A percentile compares a stretch with the other conserved stretches of the same genome.
phyloP scores from a whole-genome alignment of 30 jellyfish, hydroid and myxozoan species.

The Cassiopea xamachana region DNA sequence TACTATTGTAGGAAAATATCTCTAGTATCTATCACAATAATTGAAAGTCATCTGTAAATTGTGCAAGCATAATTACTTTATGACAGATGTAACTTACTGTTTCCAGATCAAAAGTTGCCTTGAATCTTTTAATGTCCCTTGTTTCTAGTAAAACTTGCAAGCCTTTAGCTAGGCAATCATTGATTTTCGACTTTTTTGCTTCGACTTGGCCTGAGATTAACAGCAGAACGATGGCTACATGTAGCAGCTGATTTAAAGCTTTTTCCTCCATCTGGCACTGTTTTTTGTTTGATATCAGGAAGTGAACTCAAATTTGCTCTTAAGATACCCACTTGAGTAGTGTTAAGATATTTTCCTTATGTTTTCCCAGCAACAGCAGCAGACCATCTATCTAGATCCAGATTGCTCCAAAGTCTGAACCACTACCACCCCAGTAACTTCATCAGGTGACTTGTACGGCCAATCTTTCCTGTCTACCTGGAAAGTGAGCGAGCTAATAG shows the following conservation, averaged over 20 bases:
- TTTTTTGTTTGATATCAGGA: too few species aligned
- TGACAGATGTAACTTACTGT: conserved; percentile 36
- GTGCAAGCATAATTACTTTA: neutral
- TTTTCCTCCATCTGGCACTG: neutral
- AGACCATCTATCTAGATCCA: neutral
- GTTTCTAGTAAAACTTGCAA: conserved; percentile 64
- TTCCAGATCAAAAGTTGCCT: conserved; percentile 80
- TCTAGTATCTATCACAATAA: too few species aligned
- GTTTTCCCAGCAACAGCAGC: neutral
- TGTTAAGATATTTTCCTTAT: too few species aligned
- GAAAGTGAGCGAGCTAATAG: neutral
- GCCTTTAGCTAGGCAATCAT: conserved; percentile 71
- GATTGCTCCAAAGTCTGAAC: neutral
- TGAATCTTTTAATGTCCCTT: conserved; percentile 48
- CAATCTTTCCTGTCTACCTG: neutral
- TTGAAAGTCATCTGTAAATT: too few species aligned
- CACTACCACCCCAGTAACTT: neutral
- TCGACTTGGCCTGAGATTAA: neutral
- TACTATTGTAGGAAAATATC: too few species aligned
- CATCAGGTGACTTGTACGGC: neutral
- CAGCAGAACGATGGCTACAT: neutral
- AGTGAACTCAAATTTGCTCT: too few species aligned
- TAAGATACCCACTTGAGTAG: too few species aligned
- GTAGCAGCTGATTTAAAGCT: neutral
- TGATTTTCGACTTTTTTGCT: neutral